These are phyloP conservation scores for Sula dactylatra DNA, from an alignment of 2,113 vertebrate species.

Conservation along the genomic window DNA sequence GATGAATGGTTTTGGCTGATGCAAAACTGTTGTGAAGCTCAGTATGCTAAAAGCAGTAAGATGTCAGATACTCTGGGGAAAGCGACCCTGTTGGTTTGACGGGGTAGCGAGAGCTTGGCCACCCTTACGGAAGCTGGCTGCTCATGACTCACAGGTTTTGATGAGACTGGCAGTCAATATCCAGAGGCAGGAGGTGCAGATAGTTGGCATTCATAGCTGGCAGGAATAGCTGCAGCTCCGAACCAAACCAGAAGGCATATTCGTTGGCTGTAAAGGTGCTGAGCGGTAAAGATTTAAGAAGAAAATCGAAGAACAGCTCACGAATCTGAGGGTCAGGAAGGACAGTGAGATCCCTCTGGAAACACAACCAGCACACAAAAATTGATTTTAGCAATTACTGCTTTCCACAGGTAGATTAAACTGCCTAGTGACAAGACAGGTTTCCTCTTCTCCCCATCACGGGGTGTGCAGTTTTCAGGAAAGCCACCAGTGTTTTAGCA, in stretches of 20 bases:
- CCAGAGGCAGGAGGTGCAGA: neutral
- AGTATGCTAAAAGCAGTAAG: neutral
- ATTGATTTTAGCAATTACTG: neutral
- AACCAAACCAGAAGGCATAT: neutral
- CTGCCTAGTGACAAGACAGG: neutral
- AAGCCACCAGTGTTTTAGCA: neutral
- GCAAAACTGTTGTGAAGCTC: neutral
- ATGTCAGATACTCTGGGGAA: neutral
- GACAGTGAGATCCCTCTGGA: neutral
- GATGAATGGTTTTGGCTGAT: neutral
- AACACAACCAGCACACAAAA: neutral
- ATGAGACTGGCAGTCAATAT: neutral
- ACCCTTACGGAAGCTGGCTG: neutral
- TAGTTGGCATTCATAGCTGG: neutral
- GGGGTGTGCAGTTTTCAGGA: neutral
- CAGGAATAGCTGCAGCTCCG: neutral
- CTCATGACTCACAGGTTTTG: neutral
- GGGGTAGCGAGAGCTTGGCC: neutral
- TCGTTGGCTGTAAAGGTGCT: neutral
- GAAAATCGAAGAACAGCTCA: neutral
- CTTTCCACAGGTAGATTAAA: neutral
- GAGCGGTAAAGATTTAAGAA: neutral
- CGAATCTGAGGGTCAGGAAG: neutral
- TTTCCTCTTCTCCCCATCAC: neutral
- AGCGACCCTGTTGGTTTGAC: neutral